These are phyloP conservation scores for Ophiodon elongatus DNA, from an alignment of 2,113 vertebrate species.

Conservation along the genomic window DNA sequence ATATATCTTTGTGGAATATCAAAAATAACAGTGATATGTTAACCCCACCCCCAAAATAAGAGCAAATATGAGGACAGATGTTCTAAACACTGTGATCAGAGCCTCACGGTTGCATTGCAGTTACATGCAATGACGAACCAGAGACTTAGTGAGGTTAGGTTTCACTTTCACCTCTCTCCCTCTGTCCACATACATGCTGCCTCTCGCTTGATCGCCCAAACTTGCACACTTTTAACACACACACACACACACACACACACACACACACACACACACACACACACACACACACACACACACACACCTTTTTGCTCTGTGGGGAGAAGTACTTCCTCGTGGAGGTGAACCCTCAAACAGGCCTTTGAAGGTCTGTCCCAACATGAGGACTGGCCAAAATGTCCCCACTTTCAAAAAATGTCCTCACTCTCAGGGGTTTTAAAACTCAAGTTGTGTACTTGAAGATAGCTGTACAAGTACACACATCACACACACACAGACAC, in stretches of 20 bases:
- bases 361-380: background rate
- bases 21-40: no score
- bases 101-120: background rate
- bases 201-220: background rate
- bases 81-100: background rate
- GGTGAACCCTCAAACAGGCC: slow-evolving; percentile 10
- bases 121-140: background rate
- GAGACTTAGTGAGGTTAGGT: background rate
- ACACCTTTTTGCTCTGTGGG: slow-evolving; percentile 5
- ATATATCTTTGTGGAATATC: no score
- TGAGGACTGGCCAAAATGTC: background rate
- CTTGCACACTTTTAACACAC: background rate
- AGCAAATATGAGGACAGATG: no score
- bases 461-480: slow-evolving; percentile 12
- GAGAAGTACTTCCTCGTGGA: slow-evolving; percentile 70
- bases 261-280: slow-evolving; percentile 19
- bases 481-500: slow-evolving; percentile 22
- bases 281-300: slow-evolving; percentile 23
- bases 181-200: background rate
- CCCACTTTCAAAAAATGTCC: background rate
- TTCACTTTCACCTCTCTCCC: background rate
- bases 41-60: no score
- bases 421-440: background rate
- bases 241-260: slow-evolving; percentile 4
- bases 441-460: background rate